phyloP scores from a whole-genome alignment of 2,113 vertebrate species.

The Benitochromis conjunctus region DNA sequence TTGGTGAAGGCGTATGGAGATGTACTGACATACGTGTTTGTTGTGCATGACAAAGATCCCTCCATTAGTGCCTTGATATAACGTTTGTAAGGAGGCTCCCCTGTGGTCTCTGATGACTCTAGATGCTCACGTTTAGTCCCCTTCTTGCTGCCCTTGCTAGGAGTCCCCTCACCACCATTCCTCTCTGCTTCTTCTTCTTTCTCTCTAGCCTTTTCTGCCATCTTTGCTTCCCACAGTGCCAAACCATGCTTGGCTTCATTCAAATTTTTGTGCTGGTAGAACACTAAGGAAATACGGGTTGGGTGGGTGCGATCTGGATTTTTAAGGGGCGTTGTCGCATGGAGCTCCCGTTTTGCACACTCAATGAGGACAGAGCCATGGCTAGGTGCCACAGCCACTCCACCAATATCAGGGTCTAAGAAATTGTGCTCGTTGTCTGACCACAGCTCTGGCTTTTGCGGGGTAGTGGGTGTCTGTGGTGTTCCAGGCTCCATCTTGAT shows the following conservation, averaged over 20 bases:
- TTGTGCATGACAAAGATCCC: slow-evolving; percentile 86
- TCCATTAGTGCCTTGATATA: slow-evolving; percentile 87
- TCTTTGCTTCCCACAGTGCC: slow-evolving; percentile 94
- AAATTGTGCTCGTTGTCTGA: slow-evolving; percentile 98
- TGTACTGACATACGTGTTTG: slow-evolving; percentile 90
- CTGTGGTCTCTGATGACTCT: slow-evolving; percentile 75
- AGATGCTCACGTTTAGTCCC: slow-evolving; percentile 85
- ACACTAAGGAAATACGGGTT: slow-evolving; percentile 93
- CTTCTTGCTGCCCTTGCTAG: slow-evolving; percentile 85
- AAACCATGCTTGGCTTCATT: slow-evolving; percentile 94
- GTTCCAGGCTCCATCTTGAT: slow-evolving; percentile 60
- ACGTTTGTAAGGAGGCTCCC: slow-evolving; percentile 83
- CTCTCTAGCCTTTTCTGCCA: slow-evolving; percentile 94
- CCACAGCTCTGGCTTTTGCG: slow-evolving; percentile 87
- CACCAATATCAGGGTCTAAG: slow-evolving; percentile 92
- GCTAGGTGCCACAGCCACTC: slow-evolving; percentile 92
- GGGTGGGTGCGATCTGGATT: slow-evolving; percentile 89
- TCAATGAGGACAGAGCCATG: slow-evolving; percentile 97
- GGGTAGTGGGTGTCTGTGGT: slow-evolving; percentile 26
- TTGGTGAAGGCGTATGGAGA: slow-evolving; percentile 95
- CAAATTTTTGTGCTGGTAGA: slow-evolving; percentile 99
- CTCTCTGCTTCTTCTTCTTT: slow-evolving; percentile 91
- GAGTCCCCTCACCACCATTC: slow-evolving; percentile 83
- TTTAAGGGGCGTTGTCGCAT: slow-evolving; percentile 92
- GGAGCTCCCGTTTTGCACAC: slow-evolving; percentile 94